These are phyloP conservation scores for Caenorhabditis panamensis DNA, from an alignment of 2,888 invertebrate species.

Conservation along the genomic window DNA sequence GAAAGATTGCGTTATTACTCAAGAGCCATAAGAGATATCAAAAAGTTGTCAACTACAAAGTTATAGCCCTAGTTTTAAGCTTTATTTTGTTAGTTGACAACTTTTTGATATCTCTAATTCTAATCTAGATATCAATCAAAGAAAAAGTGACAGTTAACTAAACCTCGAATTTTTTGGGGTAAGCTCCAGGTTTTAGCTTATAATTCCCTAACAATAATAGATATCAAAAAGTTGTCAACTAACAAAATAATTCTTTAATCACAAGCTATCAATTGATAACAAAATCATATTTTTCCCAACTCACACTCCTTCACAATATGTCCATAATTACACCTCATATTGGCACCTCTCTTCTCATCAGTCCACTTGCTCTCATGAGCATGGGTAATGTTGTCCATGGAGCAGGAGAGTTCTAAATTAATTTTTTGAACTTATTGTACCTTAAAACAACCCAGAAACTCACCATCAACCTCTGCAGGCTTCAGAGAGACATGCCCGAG, in stretches of 20 bases:
- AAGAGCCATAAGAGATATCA: background rate
- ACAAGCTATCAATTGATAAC: too few species aligned
- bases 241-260: background rate
- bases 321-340: constrained; percentile 59
- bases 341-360: constrained; percentile 57
- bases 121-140: background rate
- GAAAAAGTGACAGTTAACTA: background rate
- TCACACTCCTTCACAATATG: constrained; percentile 66
- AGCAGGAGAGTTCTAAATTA: background rate
- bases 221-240: too few species aligned
- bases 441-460: too few species aligned
- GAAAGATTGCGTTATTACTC: too few species aligned
- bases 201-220: too few species aligned
- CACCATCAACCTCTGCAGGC: constrained; percentile 57
- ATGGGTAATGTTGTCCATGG: constrained; percentile 61
- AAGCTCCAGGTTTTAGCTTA: too few species aligned
- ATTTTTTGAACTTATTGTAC: background rate
- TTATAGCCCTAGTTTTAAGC: background rate
- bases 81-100: background rate
- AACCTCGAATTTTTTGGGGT: too few species aligned
- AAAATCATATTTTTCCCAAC: constrained; percentile 10
- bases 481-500: constrained; percentile 58
- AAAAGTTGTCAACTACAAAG: background rate
- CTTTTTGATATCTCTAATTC: background rate
- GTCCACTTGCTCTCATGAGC: constrained; percentile 61